These are phyloP conservation scores for Tribolium castaneum DNA, from an alignment of 1,140 invertebrate species.

Conservation along the genomic window DNA sequence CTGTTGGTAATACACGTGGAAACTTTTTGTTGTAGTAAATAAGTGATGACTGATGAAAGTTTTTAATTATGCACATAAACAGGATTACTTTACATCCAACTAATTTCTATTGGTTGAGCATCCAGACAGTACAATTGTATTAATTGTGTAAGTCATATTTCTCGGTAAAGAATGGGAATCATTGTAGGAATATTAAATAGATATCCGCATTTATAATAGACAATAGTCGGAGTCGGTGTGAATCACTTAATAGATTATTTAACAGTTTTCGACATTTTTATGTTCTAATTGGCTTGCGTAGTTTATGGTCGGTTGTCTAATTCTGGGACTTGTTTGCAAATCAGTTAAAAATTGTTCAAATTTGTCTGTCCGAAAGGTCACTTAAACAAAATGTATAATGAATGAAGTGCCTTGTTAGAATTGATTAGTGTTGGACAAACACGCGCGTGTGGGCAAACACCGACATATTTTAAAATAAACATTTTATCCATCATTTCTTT, in stretches of 20 bases:
- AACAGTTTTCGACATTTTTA: neutral
- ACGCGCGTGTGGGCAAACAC: neutral
- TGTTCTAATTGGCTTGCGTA: neutral
- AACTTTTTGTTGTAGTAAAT: neutral
- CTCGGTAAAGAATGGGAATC: neutral
- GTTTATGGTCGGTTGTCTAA: neutral
- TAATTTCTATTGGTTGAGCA: neutral
- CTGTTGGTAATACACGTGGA: neutral
- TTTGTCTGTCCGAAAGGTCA: neutral
- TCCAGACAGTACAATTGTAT: neutral
- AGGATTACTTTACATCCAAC: neutral
- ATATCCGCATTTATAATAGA: neutral
- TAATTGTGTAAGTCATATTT: slow-evolving; percentile 24
- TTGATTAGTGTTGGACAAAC: neutral
- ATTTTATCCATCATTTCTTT: slow-evolving; percentile 8
- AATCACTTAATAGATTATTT: neutral
- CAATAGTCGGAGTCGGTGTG: neutral
- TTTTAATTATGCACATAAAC: neutral
- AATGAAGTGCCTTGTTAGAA: slow-evolving; percentile 5
- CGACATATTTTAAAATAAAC: slow-evolving; percentile 14
- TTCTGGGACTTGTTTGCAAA: neutral
- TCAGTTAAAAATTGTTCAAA: neutral
- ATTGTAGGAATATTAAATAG: slow-evolving; percentile 6
- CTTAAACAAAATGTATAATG: neutral
- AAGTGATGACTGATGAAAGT: neutral